Base-by-base conservation (phyloP, 1,140 invertebrate genomes). In the Maniola jurtina region DNA sequence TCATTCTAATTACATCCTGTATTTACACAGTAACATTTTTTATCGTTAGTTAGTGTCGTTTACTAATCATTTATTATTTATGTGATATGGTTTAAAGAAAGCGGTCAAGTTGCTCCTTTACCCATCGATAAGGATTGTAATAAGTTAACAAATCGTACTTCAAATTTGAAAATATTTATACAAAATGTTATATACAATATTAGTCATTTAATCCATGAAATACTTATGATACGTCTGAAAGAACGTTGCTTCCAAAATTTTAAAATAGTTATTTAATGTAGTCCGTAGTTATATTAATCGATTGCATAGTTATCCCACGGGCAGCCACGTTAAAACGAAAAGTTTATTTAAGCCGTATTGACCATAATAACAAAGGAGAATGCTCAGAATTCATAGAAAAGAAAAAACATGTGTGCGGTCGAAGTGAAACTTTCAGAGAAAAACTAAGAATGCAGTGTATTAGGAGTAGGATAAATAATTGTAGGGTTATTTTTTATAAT, bases 111-210 rank as follows among this genome's bases (percentile, higher is more conserved):
- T 2, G 38, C 38, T 62, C 16, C 0, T 15, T 63, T 34, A 33
- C 6, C 16, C 11, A n/a, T 5, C 13, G 6, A 42, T 25, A 11
- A 8, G 9, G 34, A 50, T 68, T 86, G 86, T 88, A 84, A 72
- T 87, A 86, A 88, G 85, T 89, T 88, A 89, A 86, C 86, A 88
- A 25, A 83, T 72, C 72, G 70, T 67, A 76, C 74, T 65, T 58
- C 48, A 63, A 65, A 76, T 40, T n/a, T 85, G 77, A 76, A 81
- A 79, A 81, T 80, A 77, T 80, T 80, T 87, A 89, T 86, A 89
- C 81, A 87, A 84, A 84, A 57, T 88, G 85, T 87, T 84, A 85
- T 82, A 85, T 82, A 88, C 74, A 77, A 83, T 81, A 84, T 77
- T 83, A 83, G 77, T 73, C 56, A 77, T 81, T 77, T 79, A 78